Conservation (phyloP, 2,797 vertebrate species). For the Emys orbicularis region DNA sequence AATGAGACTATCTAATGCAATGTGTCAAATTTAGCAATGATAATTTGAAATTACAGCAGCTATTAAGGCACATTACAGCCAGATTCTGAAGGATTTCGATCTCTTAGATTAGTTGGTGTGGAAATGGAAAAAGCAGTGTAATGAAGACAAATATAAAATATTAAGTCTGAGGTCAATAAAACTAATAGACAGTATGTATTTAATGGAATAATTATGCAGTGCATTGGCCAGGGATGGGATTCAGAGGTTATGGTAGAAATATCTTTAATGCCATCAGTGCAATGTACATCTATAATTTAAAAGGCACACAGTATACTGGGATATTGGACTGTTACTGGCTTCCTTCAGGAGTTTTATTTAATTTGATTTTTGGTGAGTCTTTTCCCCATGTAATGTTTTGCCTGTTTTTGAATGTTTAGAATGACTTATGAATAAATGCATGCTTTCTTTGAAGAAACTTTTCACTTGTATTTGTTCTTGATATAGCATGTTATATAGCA, state of each 20-base stretch:
- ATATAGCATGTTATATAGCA: not conserved
- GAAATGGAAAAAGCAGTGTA: slow-evolving; percentile 54
- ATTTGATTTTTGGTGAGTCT: not conserved
- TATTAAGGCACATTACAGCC: slow-evolving; percentile 13
- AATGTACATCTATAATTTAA: not conserved
- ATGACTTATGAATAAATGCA: not conserved
- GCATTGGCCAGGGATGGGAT: not conserved
- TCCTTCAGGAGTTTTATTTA: not conserved
- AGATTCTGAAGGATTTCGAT: slow-evolving; percentile 35
- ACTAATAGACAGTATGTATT: slow-evolving; percentile 33
- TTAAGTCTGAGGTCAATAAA: slow-evolving; percentile 55
- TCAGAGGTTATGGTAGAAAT: slow-evolving; percentile 23
- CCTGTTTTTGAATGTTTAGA: not conserved
- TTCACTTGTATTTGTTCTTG: not conserved
- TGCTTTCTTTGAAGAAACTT: not conserved
- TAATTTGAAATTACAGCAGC: slow-evolving; percentile 34
- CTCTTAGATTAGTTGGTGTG: slow-evolving; percentile 12
- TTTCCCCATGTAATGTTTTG: not conserved
- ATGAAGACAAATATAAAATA: slow-evolving; percentile 57
- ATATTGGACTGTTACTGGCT: not conserved
- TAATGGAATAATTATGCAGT: slow-evolving; percentile 34
- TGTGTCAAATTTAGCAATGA: slow-evolving; percentile 44
- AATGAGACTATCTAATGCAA: slow-evolving; percentile 26
- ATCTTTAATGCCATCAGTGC: not conserved
- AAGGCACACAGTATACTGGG: not conserved